Conservation (phyloP, 2,888 invertebrate species). For the Papilio protenor region DNA sequence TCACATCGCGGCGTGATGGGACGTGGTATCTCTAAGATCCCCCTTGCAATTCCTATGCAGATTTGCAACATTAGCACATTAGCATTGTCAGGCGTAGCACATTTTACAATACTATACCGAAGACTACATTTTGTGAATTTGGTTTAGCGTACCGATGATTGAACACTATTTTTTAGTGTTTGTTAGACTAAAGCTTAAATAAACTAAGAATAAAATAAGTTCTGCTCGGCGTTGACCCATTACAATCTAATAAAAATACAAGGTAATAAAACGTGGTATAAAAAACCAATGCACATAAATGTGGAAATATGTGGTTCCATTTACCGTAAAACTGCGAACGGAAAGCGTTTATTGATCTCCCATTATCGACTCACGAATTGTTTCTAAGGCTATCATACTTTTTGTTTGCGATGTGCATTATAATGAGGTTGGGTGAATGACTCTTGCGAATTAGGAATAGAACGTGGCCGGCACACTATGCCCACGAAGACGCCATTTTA, state of each 20-base stretch:
- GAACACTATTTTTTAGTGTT: too few species aligned
- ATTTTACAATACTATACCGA: background rate
- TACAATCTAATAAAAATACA: background rate
- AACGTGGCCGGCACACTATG: conserved; percentile 57
- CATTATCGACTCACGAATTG: conserved; percentile 48
- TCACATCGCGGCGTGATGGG: conserved; percentile 60
- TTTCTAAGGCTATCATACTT: conserved; percentile 41
- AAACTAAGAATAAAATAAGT: background rate
- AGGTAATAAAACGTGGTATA: background rate
- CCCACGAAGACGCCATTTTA: conserved; percentile 49
- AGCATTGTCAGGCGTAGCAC: conserved; percentile 11
- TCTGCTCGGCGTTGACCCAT: background rate
- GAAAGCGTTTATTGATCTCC: conserved; percentile 45
- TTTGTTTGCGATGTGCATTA: conserved; percentile 54
- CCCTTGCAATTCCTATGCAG: conserved; percentile 36
- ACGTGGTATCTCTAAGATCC: conserved; percentile 38
- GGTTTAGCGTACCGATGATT: too few species aligned
- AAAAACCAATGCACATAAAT: conserved; percentile 32
- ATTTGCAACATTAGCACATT: conserved; percentile 13
- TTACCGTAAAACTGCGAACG: conserved; percentile 44
- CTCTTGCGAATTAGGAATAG: conserved; percentile 62
- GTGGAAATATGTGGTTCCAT: conserved; percentile 48
- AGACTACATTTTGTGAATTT: background rate
- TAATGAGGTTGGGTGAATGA: conserved; percentile 67
- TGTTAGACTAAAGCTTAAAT: too few species aligned